Evolutionary conservation across 2,888 invertebrate genomes (phyloP).

Genomic region (Lamellibrachia satsuma): DNA sequence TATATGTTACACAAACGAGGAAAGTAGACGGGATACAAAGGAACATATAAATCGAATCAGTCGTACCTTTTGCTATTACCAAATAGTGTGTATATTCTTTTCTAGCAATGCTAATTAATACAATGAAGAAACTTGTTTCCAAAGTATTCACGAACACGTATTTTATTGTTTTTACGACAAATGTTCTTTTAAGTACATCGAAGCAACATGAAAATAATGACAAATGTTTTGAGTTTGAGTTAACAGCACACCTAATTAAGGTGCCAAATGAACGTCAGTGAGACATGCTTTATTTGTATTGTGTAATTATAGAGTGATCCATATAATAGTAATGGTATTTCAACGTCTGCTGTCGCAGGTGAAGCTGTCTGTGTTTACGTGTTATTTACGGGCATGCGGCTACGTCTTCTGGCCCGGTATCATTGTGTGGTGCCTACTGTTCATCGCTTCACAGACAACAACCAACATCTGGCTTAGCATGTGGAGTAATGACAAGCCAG

Average conservation of each 20-base stretch:
- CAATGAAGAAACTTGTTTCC: no score
- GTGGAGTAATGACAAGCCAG: conserved; percentile 47
- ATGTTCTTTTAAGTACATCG: no score
- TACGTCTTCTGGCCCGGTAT: not conserved
- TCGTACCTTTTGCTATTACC: not conserved
- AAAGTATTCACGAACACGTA: no score
- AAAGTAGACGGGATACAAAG: not conserved
- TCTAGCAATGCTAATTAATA: no score
- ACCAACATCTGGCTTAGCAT: conserved; percentile 50
- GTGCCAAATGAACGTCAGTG: no score
- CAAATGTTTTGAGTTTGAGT: no score
- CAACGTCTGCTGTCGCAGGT: conserved; percentile 48
- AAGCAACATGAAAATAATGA: no score
- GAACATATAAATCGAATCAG: not conserved
- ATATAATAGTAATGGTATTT: not conserved
- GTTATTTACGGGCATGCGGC: conserved; percentile 58
- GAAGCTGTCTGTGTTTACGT: conserved; percentile 54
- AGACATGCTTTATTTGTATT: not conserved
- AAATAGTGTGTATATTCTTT: not conserved
- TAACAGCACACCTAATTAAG: no score
- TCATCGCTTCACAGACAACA: conserved; percentile 29
- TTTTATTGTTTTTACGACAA: no score
- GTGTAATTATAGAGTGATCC: not conserved
- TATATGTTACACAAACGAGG: not conserved
- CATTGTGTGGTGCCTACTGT: conserved; percentile 27